A percentile compares a stretch with the other conserved stretches of the same genome.
phyloP scores from a whole-genome alignment of 2,888 invertebrate species.

The Proisotoma minuta region DNA sequence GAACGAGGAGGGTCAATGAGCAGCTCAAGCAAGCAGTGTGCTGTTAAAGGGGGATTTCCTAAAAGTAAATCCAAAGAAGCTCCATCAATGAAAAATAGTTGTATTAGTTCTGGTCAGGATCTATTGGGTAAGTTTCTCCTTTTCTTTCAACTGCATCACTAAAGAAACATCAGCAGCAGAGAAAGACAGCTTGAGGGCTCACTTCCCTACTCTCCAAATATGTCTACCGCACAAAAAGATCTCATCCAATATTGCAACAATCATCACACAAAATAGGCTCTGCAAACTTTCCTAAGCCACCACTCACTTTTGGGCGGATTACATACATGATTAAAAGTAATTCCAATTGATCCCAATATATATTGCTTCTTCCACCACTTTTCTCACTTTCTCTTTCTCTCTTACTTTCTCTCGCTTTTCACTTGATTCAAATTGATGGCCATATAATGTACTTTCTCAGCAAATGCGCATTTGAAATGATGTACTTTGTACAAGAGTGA shows the following conservation, averaged over 20 bases:
- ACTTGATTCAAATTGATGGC: slow-evolving; percentile 1
- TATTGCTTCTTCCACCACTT: neutral
- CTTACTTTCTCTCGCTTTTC: no score
- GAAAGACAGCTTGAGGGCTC: no score
- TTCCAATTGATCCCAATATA: neutral
- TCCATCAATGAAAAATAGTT: slow-evolving; percentile 27
- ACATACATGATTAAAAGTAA: slow-evolving; percentile 16
- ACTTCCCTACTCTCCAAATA: no score
- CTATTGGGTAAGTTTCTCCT: slow-evolving; percentile 37
- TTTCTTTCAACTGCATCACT: no score
- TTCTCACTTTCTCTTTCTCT: no score
- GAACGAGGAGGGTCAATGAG: no score
- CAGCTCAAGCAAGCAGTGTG: no score
- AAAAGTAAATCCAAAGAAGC: slow-evolving; percentile 44
- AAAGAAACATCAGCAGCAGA: no score
- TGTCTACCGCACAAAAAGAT: no score
- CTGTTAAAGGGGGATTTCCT: slow-evolving; percentile 37
- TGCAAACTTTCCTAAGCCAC: slow-evolving; percentile 1
- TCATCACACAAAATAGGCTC: neutral
- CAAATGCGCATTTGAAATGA: no score
- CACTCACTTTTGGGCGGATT: neutral
- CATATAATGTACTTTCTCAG: no score
- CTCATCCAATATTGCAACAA: slow-evolving; percentile 3
- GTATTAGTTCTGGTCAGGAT: slow-evolving; percentile 38
- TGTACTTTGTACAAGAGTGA: no score